phyloP scores from a whole-genome alignment of 2,888 invertebrate genomes.

The Dasypogon diadema region DNA sequence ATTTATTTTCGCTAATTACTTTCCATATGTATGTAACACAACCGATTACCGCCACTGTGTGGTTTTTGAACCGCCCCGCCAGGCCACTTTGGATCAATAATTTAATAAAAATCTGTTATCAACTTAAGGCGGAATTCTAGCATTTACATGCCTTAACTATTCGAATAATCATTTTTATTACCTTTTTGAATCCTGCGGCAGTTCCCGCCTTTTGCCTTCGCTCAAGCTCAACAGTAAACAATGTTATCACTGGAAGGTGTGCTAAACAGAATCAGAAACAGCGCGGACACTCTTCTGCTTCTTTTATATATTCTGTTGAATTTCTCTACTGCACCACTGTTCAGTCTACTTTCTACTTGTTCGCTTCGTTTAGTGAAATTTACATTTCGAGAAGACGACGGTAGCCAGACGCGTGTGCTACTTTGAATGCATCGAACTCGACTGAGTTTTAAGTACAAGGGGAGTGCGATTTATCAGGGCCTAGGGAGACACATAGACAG shows the following conservation, averaged over 20 bases:
- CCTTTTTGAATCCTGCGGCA: not conserved
- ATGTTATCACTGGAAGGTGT: not conserved
- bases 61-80: too few species aligned
- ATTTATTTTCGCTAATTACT: not conserved
- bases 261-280: too few species aligned
- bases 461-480: conserved; percentile 48
- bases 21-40: too few species aligned
- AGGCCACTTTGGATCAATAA: conserved; percentile 17
- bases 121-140: too few species aligned
- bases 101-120: conserved; percentile 11
- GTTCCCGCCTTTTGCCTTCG: conserved; percentile 26
- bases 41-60: too few species aligned
- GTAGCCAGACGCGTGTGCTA: not conserved
- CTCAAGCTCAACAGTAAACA: conserved; percentile 7
- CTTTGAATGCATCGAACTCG: conserved; percentile 12
- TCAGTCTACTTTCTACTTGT: not conserved
- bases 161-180: not conserved
- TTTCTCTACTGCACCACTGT: not conserved
- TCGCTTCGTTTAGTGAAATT: not conserved
- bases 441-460: conserved; percentile 25
- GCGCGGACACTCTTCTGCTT: not conserved
- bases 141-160: not conserved
- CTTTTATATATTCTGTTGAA: not conserved
- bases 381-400: not conserved
- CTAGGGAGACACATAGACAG: conserved; percentile 49